A percentile compares a stretch with the other conserved stretches of the same genome.
Evolutionary conservation across 2,113 vertebrate species (phyloP).

Genomic region (Anolis carolinensis): DNA sequence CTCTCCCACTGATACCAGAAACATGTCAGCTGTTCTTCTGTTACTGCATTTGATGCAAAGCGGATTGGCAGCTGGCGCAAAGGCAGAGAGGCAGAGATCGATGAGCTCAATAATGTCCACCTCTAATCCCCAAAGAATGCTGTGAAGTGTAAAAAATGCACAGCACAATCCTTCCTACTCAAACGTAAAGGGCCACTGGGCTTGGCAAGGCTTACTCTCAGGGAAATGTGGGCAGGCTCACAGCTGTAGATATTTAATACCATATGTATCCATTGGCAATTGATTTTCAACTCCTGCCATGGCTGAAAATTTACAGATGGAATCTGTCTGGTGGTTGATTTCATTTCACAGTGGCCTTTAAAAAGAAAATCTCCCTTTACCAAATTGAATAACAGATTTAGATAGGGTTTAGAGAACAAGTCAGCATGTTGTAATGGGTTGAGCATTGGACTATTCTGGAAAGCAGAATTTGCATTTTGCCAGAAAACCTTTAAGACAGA

Average conservation of each 20-base stretch:
- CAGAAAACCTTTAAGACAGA: too few species aligned
- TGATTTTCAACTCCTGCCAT: neutral
- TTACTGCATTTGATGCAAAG: neutral
- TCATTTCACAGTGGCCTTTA: neutral
- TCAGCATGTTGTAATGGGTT: too few species aligned
- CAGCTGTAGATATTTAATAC: slow-evolving; percentile 14
- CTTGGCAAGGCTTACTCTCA: neutral
- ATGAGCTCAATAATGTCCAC: neutral
- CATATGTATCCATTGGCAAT: neutral
- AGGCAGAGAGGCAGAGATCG: neutral
- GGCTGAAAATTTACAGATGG: slow-evolving; percentile 1
- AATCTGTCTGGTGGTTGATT: neutral
- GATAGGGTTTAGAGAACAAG: too few species aligned
- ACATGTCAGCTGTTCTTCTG: neutral
- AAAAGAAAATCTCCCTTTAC: too few species aligned
- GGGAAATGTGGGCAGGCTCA: neutral
- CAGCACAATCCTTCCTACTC: neutral
- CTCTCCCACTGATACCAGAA: neutral
- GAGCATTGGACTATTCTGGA: too few species aligned
- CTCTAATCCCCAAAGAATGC: slow-evolving; percentile 12
- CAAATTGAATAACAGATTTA: too few species aligned
- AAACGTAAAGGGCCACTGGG: neutral
- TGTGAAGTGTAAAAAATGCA: slow-evolving; percentile 1
- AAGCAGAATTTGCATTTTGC: too few species aligned
- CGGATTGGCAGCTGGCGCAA: slow-evolving; percentile 16